A percentile compares a stretch with the other conserved stretches of the same genome.
Evolutionary conservation across 2,113 vertebrate genomes (phyloP).

Genomic region (Vidua chalybeata): DNA sequence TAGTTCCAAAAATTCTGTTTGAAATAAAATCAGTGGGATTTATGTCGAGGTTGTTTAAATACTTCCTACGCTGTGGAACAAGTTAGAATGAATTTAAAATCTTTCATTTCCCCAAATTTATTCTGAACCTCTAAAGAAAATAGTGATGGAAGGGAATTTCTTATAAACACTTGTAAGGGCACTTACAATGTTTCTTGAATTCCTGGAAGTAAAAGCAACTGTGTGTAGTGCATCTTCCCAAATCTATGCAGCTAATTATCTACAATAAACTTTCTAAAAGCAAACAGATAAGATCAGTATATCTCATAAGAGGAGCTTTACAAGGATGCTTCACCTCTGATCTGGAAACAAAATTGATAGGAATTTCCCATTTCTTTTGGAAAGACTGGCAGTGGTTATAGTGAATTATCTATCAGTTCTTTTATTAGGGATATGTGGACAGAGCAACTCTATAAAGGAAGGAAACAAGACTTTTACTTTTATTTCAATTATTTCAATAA

Average conservation of each 20-base stretch:
- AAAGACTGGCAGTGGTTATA: not conserved
- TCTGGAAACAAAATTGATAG: not conserved
- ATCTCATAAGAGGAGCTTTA: not conserved
- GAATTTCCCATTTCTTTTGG: not conserved
- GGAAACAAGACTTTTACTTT: not conserved
- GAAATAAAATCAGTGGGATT: not conserved
- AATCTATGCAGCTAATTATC: not conserved
- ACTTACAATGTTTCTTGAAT: not conserved
- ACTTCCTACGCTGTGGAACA: not conserved
- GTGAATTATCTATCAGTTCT: not conserved
- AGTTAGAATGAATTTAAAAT: not conserved
- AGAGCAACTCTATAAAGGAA: not conserved
- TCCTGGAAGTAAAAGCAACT: not conserved
- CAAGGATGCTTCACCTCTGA: not conserved
- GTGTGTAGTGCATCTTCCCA: not conserved
- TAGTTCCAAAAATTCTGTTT: not conserved
- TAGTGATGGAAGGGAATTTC: not conserved
- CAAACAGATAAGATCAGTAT: not conserved
- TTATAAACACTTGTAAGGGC: not conserved
- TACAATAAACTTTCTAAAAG: not conserved
- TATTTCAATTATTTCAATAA: not conserved
- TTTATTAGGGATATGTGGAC: not conserved
- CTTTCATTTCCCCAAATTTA: not conserved
- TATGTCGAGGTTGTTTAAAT: not conserved
- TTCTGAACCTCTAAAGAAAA: not conserved